phyloP scores from a whole-genome alignment of 2,888 invertebrate species.

The Drosophila barbarae region DNA sequence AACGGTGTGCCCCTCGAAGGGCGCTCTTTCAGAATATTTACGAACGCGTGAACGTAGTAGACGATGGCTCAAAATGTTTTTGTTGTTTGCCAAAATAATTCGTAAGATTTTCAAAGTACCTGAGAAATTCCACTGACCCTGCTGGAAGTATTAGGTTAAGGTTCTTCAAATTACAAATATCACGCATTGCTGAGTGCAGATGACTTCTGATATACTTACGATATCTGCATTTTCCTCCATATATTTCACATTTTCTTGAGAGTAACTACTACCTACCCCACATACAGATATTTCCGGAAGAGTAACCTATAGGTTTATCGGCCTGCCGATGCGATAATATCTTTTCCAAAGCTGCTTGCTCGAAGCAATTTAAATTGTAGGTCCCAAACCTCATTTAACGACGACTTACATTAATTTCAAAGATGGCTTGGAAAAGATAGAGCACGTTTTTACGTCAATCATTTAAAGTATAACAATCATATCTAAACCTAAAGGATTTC shows the following conservation, averaged over 20 bases:
- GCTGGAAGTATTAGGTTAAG: slow-evolving; percentile 66
- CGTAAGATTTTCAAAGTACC: slow-evolving; percentile 74
- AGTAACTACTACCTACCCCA: slow-evolving; percentile 10
- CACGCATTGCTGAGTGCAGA: slow-evolving; percentile 43
- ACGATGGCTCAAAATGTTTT: slow-evolving; percentile 49
- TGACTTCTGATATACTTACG: slow-evolving; percentile 31
- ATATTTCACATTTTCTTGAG: slow-evolving; percentile 36
- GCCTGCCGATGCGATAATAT: slow-evolving; percentile 43
- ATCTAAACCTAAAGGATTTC: slow-evolving; percentile 65
- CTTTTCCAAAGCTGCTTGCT: slow-evolving; percentile 25
- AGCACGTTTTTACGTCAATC: slow-evolving; percentile 53
- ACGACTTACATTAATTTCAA: background rate
- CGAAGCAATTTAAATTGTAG: background rate
- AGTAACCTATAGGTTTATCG: slow-evolving; percentile 29
- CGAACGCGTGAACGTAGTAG: slow-evolving; percentile 33
- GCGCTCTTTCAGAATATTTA: slow-evolving; percentile 44
- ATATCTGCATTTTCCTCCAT: slow-evolving; percentile 17
- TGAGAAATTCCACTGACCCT: slow-evolving; percentile 65
- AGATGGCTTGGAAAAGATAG: slow-evolving; percentile 24
- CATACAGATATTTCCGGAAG: slow-evolving; percentile 15
- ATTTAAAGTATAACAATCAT: slow-evolving; percentile 66
- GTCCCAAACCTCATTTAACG: background rate
- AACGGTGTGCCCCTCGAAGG: slow-evolving; percentile 40
- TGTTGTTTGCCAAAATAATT: slow-evolving; percentile 66
- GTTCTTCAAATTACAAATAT: slow-evolving; percentile 40